Evolutionary conservation across 2,113 vertebrate species (phyloP), one percentile per base, ranked within the genome.

Genomic region (Cathartes aura): DNA sequence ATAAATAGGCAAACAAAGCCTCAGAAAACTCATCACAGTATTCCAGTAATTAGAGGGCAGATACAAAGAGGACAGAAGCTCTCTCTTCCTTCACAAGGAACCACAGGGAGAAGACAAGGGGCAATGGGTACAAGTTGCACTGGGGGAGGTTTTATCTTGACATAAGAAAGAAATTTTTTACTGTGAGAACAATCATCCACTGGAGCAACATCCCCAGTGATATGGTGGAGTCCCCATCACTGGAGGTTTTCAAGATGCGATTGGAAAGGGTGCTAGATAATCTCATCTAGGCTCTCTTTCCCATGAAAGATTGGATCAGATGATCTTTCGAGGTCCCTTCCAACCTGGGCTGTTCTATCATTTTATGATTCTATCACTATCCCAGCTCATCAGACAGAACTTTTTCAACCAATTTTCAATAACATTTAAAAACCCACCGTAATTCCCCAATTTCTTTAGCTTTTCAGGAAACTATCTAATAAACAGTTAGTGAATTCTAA

Each of bases 271-370:
- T 55, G 32, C 12, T 2, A 58, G 34, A 75, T 11, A 87, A 67
- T 9, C 4, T 83, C 15, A 2, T 43, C 26, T 12, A 48, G 15
- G 2, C 5, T 87, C 3, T 5, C 8, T 84, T 52, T 80, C 15
- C 52, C 8, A 13, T 42, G 60, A 58, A 60, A 32, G 2, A 5
- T 13, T 83, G 36, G 4, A 47, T 21, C 22, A 36, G 32, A 21
- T 29, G 17, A 14, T 14, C 5, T 68, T 52, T 38, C 2, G 2
- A 53, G 11, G 21, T 75, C 56, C 12, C 12, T 42, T 75, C 3
- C 4, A 59, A 34, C 18, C 4, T 45, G 15, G 15, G 7, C 6
- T 38, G 24, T 9, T 81, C 14, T 64, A 42, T n/a, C 0, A 6
- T 90, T 76, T 26, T 36, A 67, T 59, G 24, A 34, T 59, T 83